Base-by-base conservation (phyloP, 2,797 vertebrate genomes). In the Sebastes reedi region DNA sequence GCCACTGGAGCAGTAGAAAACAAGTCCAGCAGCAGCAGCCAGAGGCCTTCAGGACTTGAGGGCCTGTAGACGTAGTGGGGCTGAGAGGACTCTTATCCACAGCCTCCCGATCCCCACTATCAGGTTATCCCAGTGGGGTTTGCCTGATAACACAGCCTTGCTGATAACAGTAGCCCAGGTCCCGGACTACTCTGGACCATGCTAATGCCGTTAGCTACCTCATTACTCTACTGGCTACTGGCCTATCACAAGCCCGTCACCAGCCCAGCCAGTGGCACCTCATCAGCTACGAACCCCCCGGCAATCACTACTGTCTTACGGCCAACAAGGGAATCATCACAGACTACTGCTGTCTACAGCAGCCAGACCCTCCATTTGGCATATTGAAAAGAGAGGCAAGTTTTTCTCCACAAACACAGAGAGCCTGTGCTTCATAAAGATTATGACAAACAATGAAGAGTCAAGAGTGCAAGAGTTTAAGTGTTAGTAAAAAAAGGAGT, bases 211-310 rank as follows among this genome's bases (percentile, higher is more conserved):
- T 89, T 91, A 91, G 89, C 86, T 92, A 88, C 92, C 89, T 94
- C 89, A 88, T 94, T 95, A 95, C 92, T 84, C 87, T 60, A 42
- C 74, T 71, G 82, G 90, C 94, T 94, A 93, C 93, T 92, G 89
- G 91, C 87, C 92, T 90, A 93, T 93, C 94, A 92, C 61, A 60
- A 65, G 68, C 20, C 77, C 34, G 66, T 93, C 90, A 88, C 85
- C 86, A 84, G 86, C 83, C 83, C 73, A 87, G 88, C 81, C 73
- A 86, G 88, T 83, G 88, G 90, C 91, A 90, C 75, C 79, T 89
- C 64, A 82, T 69, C 81, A 90, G 85, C 85, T 80, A 86, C 77
- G 29, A 88, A 73, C 61, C 83, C 80, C 87, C 68, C 46, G 2
- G 32, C 81, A 89, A 78, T 88, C 85, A 91, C 76, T 77, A 56